phyloP scores from a whole-genome alignment of 2,888 invertebrate genomes.

The Drosophila anomalata region DNA sequence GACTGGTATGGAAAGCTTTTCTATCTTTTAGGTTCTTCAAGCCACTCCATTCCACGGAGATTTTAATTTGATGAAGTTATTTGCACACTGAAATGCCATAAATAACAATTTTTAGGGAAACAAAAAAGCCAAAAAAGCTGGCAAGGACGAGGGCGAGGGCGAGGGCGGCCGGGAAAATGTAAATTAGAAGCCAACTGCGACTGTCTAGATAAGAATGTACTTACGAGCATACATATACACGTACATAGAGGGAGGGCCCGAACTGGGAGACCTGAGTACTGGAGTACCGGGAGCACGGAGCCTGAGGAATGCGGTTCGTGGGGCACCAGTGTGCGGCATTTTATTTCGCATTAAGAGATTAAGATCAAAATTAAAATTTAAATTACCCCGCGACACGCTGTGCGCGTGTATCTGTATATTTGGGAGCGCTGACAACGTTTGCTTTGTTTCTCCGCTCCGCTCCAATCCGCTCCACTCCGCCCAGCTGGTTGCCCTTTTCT shows the following conservation, averaged over 20 bases:
- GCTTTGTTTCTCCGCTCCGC: conserved; percentile 28
- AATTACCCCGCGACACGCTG: conserved; percentile 79
- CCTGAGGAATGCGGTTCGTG: conserved; percentile 53
- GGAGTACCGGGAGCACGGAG: conserved; percentile 14
- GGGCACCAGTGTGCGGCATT: conserved; percentile 83
- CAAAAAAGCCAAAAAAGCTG: conserved; percentile 25
- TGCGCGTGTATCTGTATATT: conserved; percentile 17
- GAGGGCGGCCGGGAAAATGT: conserved; percentile 47
- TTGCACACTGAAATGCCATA: conserved; percentile 30
- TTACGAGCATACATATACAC: conserved; percentile 24
- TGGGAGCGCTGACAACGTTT: conserved; percentile 35
- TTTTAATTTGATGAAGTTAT: conserved; percentile 44
- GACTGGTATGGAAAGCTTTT: not conserved
- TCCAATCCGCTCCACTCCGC: conserved; percentile 1
- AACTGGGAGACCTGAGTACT: conserved; percentile 6
- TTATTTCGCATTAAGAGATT: conserved; percentile 84
- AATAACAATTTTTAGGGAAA: conserved; percentile 38
- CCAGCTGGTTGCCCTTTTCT: conserved; percentile 31
- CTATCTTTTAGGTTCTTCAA: not conserved
- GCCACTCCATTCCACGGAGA: conserved; percentile 3
- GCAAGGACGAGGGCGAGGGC: not conserved
- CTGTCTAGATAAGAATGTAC: conserved; percentile 38
- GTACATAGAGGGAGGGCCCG: not conserved
- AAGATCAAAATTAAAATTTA: conserved; percentile 84
- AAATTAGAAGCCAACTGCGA: conserved; percentile 63